Conservation (phyloP, 2,113 vertebrate genomes). For the Campylorhamphus procurvoides region DNA sequence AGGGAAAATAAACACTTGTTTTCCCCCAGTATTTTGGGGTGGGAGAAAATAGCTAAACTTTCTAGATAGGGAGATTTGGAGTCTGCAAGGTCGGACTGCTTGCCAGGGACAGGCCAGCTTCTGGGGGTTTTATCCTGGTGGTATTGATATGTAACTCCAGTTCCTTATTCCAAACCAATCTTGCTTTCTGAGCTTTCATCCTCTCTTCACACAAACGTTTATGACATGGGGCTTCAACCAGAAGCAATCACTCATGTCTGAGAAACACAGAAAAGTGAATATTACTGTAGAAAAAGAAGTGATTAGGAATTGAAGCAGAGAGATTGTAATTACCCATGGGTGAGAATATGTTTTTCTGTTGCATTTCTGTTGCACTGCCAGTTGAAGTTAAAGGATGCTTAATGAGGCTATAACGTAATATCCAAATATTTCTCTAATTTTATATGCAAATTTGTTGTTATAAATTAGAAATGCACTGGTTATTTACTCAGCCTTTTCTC, state of each 20-base stretch:
- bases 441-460: not conserved
- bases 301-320: not conserved
- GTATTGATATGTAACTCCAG: slow-evolving; percentile 10
- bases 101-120: not conserved
- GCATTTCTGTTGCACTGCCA: not conserved
- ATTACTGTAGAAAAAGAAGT: not conserved
- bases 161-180: not conserved
- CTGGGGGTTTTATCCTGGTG: not conserved
- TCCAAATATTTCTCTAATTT: slow-evolving; percentile 4
- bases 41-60: not conserved
- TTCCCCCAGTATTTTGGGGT: not conserved
- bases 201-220: slow-evolving; percentile 22
- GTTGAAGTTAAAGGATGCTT: not conserved
- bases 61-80: not conserved
- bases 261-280: slow-evolving; percentile 6
- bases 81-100: not conserved
- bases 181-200: slow-evolving; percentile 40
- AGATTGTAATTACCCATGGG: not conserved
- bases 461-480: not conserved
- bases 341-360: not conserved
- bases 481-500: not conserved
- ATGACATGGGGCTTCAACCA: not conserved
- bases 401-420: not conserved
- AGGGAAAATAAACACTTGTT: slow-evolving; percentile 4
- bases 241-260: not conserved